Percentiles rank a stretch among this genome's conserved stretches.
Conservation (phyloP, 2,888 invertebrate genomes). For the Uropetala carovei region DNA sequence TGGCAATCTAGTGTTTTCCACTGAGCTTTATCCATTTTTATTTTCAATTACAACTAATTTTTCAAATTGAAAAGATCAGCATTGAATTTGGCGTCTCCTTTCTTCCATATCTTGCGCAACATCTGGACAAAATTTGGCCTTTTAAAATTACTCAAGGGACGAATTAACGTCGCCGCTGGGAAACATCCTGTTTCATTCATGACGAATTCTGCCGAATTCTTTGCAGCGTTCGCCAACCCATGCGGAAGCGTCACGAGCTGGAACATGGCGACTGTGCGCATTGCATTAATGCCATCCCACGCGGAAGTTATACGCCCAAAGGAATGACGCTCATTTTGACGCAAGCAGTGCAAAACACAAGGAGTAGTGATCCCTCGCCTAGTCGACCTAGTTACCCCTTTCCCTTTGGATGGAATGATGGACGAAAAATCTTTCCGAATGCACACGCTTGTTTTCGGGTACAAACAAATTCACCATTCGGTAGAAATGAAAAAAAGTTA, state of each 20-base stretch:
- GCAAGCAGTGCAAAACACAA: slow-evolving; percentile 14
- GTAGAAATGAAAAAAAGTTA: no score
- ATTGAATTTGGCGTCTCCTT: no score
- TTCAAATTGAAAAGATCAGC: no score
- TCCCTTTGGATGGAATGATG: background rate
- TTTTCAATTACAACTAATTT: no score
- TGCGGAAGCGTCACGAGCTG: slow-evolving; percentile 11
- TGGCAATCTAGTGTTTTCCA: no score
- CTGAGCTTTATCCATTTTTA: no score
- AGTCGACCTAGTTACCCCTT: background rate
- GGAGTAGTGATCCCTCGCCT: background rate
- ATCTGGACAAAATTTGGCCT: background rate
- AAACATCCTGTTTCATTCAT: background rate
- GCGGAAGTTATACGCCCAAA: slow-evolving; percentile 19
- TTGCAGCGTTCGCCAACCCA: background rate
- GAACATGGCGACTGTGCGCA: background rate
- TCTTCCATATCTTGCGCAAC: background rate
- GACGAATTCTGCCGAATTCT: background rate
- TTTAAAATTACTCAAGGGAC: background rate
- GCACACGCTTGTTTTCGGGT: background rate
- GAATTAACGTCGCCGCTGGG: background rate
- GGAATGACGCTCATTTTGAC: slow-evolving; percentile 7
- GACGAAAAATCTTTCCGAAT: background rate
- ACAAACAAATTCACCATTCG: no score
- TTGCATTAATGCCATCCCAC: slow-evolving; percentile 7